Conservation (phyloP, 53 echinoderm and acorn worm species). For the Holothuria leucospilota region DNA sequence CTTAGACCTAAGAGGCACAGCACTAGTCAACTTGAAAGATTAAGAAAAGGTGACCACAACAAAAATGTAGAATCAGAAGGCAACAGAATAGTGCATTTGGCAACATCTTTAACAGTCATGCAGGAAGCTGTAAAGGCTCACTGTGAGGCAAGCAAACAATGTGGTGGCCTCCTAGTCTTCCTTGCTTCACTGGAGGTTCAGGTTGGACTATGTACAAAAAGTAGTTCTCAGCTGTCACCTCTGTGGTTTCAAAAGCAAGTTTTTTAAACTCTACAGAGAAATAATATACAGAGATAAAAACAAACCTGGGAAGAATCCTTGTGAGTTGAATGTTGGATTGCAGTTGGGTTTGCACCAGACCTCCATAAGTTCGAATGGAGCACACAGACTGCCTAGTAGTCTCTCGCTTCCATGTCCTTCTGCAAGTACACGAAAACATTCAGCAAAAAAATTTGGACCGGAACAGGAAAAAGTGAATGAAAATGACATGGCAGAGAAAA, state of each 20-base stretch:
- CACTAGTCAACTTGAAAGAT: neutral
- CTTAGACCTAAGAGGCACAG: neutral
- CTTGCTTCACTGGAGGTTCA: neutral
- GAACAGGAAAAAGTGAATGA: conserved; percentile 6
- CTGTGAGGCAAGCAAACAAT: neutral
- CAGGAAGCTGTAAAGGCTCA: neutral
- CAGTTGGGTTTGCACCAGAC: neutral
- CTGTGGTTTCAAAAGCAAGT: neutral
- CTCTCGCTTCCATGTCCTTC: neutral
- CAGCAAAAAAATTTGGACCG: neutral
- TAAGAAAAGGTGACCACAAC: neutral
- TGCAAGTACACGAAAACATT: neutral
- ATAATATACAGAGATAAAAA: neutral
- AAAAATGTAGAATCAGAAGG: neutral
- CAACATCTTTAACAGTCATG: neutral
- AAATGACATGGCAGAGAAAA: conserved; percentile 12
- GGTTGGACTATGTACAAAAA: neutral
- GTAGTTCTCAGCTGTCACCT: neutral
- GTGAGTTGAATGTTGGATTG: too few relatives aligned
- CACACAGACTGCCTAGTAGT: neutral
- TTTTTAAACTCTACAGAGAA: neutral
- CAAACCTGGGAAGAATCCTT: neutral
- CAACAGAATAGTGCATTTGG: conserved; percentile 23
- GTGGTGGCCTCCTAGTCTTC: neutral
- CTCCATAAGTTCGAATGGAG: neutral